Percentiles rank a stretch among this genome's conserved stretches.
These are phyloP conservation scores for Rhagologus leucostigma DNA, from an alignment of 2,113 vertebrate genomes.

Conservation along the genomic window DNA sequence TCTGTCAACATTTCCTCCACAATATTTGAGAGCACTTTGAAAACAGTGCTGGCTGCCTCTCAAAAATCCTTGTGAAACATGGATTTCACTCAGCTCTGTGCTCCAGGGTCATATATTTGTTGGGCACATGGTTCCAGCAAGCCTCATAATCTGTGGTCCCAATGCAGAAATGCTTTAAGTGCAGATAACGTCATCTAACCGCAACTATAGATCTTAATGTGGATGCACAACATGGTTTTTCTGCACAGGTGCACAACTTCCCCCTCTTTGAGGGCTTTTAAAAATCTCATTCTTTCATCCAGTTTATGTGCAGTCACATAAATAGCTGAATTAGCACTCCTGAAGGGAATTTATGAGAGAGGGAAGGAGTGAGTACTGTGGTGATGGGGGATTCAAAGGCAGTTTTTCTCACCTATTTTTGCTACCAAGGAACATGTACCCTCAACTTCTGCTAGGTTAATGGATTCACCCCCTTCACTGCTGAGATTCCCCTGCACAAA, in stretches of 20 bases:
- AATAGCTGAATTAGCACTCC: neutral
- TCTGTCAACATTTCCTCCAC: neutral
- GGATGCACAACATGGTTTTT: neutral
- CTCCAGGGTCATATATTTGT: neutral
- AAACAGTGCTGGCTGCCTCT: neutral
- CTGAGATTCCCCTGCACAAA: neutral
- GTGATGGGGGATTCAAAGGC: neutral
- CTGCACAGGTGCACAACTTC: neutral
- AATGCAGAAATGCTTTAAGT: neutral
- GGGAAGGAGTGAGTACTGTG: neutral
- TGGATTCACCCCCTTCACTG: neutral
- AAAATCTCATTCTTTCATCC: neutral
- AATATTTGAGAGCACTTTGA: neutral
- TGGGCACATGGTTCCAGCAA: fast-evolving
- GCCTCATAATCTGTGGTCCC: neutral
- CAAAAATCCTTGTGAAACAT: neutral
- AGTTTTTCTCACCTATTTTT: neutral
- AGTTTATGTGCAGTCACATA: neutral
- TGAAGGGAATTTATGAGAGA: neutral
- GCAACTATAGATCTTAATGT: neutral
- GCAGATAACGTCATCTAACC: neutral
- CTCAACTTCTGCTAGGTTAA: neutral
- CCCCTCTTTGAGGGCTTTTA: neutral
- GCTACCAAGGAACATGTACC: neutral
- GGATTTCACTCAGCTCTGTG: neutral